phyloP scores from a whole-genome alignment of 2,113 vertebrate species.

The Orycteropus afer region DNA sequence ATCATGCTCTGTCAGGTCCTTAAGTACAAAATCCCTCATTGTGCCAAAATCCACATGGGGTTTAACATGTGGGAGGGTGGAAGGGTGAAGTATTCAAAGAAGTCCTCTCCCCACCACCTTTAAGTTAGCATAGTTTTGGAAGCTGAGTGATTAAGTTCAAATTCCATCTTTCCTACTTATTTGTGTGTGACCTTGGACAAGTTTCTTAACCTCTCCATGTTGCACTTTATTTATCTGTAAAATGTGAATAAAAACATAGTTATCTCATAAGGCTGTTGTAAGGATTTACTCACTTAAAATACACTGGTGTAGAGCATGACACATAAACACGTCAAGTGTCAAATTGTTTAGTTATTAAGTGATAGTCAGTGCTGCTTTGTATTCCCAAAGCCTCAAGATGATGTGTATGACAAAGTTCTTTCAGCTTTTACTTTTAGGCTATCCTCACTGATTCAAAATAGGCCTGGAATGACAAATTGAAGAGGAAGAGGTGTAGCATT shows the following conservation, averaged over 20 bases:
- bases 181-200: background rate
- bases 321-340: background rate
- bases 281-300: slow-evolving; percentile 9
- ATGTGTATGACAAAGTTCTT: background rate
- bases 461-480: too few species aligned
- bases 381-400: background rate
- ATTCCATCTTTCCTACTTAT: background rate
- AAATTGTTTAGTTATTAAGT: background rate
- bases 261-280: background rate
- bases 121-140: background rate
- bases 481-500: too few species aligned
- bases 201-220: background rate
- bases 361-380: background rate
- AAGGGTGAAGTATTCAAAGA: background rate
- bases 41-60: background rate
- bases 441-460: too few species aligned
- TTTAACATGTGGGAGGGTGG: background rate
- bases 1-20: background rate
- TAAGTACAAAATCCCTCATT: background rate
- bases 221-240: background rate
- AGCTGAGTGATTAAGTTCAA: background rate
- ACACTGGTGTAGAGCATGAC: background rate
- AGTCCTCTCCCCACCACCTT: background rate
- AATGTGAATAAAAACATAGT: background rate
- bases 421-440: background rate